phyloP scores from a whole-genome alignment of 2,888 invertebrate species.

The Rhagonycha fulva region DNA sequence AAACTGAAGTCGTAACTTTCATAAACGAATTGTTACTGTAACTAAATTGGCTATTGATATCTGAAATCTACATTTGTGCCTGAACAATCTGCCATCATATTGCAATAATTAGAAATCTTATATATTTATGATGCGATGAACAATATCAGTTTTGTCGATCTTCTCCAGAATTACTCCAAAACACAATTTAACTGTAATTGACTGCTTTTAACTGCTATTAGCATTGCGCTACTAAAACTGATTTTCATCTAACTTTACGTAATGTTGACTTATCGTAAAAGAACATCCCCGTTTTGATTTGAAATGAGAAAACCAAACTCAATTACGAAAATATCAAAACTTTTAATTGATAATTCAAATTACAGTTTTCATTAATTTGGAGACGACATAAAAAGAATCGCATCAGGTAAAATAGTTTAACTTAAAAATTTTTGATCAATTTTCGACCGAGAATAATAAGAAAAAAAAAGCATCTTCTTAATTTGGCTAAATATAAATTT shows the following conservation, averaged over 20 bases:
- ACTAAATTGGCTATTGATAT: slow-evolving; percentile 17
- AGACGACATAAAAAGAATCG: neutral
- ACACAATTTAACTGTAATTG: slow-evolving; percentile 21
- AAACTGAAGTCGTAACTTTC: neutral
- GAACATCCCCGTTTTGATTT: neutral
- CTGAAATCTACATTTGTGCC: slow-evolving; percentile 27
- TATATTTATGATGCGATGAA: slow-evolving; percentile 23
- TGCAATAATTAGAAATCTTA: slow-evolving; percentile 28
- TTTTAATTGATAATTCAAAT: neutral
- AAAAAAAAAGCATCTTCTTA: neutral
- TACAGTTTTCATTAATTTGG: neutral
- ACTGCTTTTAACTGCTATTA: slow-evolving; percentile 10
- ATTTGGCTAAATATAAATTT: neutral
- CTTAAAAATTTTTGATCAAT: neutral
- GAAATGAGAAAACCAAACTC: neutral
- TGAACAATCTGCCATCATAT: slow-evolving; percentile 25
- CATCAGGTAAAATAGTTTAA: neutral
- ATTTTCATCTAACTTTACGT: neutral
- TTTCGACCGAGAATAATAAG: neutral
- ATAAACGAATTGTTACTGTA: neutral
- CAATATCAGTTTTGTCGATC: slow-evolving; percentile 26
- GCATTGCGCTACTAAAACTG: neutral
- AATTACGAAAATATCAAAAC: neutral
- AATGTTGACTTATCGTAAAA: neutral
- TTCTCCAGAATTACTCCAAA: slow-evolving; percentile 16